A percentile compares a stretch with the other conserved stretches of the same genome.
Conservation (phyloP, 2,888 invertebrate species). For the Mythimna impura region DNA sequence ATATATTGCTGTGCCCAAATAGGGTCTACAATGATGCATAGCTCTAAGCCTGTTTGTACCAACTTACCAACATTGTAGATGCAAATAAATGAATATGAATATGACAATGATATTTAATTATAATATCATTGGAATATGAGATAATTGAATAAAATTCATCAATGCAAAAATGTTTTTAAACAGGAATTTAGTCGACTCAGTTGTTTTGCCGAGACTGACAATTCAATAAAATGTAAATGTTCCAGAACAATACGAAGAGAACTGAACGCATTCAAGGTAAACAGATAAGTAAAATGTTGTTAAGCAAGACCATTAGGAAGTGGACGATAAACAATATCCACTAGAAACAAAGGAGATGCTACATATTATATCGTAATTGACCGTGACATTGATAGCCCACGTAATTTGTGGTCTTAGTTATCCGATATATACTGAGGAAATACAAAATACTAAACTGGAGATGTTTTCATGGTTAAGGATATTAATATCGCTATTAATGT, state of each 20-base stretch:
- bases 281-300: conserved; percentile 28
- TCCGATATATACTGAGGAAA: conserved; percentile 41
- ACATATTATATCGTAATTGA: conserved; percentile 60
- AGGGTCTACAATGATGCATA: too few species aligned
- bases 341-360: conserved; percentile 34
- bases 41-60: too few species aligned
- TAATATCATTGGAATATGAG: too few species aligned
- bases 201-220: conserved; percentile 12
- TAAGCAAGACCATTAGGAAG: conserved; percentile 25
- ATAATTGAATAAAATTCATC: conserved; percentile 16
- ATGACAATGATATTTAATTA: too few species aligned
- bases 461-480: conserved; percentile 26
- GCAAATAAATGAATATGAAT: too few species aligned
- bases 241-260: conserved; percentile 28
- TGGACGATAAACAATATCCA: conserved; percentile 46
- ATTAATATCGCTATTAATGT: conserved; percentile 13
- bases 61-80: too few species aligned
- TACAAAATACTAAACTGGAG: conserved; percentile 25
- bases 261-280: conserved; percentile 45
- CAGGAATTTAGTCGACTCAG: conserved; percentile 1
- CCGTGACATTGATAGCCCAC: conserved; percentile 78
- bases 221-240: conserved; percentile 9
- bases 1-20: too few species aligned
- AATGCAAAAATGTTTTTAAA: conserved; percentile 3
- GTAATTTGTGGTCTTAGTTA: conserved; percentile 61